Evolutionary conservation across 2,888 invertebrate genomes (phyloP), one percentile per base, ranked within the genome.

Genomic region (Agrotis segetum): DNA sequence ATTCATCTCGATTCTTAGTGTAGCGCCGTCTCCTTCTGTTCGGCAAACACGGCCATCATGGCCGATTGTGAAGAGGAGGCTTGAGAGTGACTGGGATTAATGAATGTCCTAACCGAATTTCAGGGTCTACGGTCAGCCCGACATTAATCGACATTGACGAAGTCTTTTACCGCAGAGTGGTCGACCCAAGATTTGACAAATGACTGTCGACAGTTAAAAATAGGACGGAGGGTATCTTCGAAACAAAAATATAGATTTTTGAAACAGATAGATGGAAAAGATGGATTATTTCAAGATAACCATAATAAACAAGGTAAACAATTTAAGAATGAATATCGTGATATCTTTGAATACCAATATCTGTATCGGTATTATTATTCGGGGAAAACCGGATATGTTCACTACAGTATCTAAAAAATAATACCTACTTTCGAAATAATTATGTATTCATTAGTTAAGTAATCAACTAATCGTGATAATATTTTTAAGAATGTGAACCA

Each of bases 71-170:
- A n/a, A n/a, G n/a, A n/a, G n/a, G n/a, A n/a, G n/a, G n/a, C n/a
- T n/a, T n/a, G 64, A 50, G 55, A 64, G 61, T 71, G 78, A 67
- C 59, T 34, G 19, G 50, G 68, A 81, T 70, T 74, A 83, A 82
- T 84, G 62, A 70, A 67, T 72, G 49, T 61, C 64, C 58, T 70
- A 59, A 58, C 66, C 73, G 56, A 64, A 66, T 75, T 53, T 66
- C 73, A 59, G 72, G 73, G 70, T 56, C 49, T 55, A 60, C 29
- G 73, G 67, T 74, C 69, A 50, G 34, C 14, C 46, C 60, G 52
- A 67, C 58, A 40, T 56, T 70, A 66, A 74, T 55, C 71, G 78
- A 81, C 75, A 73, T 71, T 75, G 78, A 78, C 56, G 52, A 70
- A 83, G 56, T 55, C 47, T 60, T 63, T 77, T 67, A 60, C 67